Conservation (phyloP, 1,140 invertebrate species). For the Vanessa atalanta region DNA sequence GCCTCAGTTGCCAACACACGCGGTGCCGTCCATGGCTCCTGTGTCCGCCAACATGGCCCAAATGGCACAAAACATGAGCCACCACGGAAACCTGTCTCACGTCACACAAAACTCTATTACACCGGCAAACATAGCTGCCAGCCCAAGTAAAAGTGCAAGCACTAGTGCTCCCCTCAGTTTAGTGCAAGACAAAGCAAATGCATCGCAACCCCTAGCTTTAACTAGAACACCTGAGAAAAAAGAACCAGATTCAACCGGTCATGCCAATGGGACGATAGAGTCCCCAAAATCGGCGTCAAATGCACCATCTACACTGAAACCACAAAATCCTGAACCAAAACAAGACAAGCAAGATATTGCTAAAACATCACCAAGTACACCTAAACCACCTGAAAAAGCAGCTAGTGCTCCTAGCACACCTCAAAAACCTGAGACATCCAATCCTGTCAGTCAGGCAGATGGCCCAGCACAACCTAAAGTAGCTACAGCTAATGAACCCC, state of each 20-base stretch:
- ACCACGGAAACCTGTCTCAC: slow-evolving; percentile 75
- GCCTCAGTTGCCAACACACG: slow-evolving; percentile 57
- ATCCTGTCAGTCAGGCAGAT: slow-evolving; percentile 51
- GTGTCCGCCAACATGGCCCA: slow-evolving; percentile 74
- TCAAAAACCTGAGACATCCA: slow-evolving; percentile 59
- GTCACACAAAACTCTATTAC: slow-evolving; percentile 61
- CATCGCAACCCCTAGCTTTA: slow-evolving; percentile 66
- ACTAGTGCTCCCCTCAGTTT: slow-evolving; percentile 69
- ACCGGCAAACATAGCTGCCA: slow-evolving; percentile 51
- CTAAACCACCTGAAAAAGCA: slow-evolving; percentile 72
- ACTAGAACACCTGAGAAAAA: slow-evolving; percentile 75
- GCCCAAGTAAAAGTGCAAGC: slow-evolving; percentile 62
- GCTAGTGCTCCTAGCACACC: slow-evolving; percentile 57
- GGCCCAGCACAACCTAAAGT: slow-evolving; percentile 65
- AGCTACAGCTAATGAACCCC: slow-evolving; percentile 67
- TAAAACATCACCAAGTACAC: slow-evolving; percentile 74
- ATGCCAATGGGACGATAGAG: slow-evolving; percentile 72
- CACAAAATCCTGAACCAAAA: slow-evolving; percentile 67
- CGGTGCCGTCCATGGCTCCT: slow-evolving; percentile 70
- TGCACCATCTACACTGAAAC: slow-evolving; percentile 59
- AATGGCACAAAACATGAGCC: slow-evolving; percentile 78
- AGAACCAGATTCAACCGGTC: slow-evolving; percentile 65
- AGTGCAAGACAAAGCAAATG: slow-evolving; percentile 65
- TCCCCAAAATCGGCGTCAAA: slow-evolving; percentile 63
- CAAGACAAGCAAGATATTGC: slow-evolving; percentile 75